Evolutionary conservation across 2,888 invertebrate genomes (phyloP).

Genomic region (Protophormia terraenovae): DNA sequence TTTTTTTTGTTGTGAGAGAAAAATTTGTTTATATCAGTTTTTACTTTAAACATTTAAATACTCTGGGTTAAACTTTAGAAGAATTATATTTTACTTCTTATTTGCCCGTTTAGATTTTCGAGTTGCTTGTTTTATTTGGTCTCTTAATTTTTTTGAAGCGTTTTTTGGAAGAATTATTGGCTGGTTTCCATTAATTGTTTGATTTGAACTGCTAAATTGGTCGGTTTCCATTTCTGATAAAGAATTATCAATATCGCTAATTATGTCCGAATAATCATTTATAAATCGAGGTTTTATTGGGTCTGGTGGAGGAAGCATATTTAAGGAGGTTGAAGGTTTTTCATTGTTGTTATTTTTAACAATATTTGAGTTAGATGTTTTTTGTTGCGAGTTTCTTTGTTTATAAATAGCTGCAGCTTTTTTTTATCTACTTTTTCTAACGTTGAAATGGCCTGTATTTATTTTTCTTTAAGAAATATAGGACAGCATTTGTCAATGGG

Average conservation of each 20-base stretch:
- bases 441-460: neutral
- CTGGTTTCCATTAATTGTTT: neutral
- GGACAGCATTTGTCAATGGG: neutral
- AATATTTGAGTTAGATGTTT: too few species aligned
- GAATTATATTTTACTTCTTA: too few species aligned
- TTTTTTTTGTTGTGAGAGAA: too few species aligned
- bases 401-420: neutral
- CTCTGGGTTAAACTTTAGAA: too few species aligned
- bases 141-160: neutral
- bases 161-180: constrained; percentile 7
- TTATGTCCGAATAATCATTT: neutral
- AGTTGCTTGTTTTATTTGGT: too few species aligned
- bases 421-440: neutral
- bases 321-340: neutral
- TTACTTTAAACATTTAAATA: too few species aligned
- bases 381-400: neutral
- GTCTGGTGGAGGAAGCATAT: neutral
- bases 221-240: too few species aligned
- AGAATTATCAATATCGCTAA: neutral
- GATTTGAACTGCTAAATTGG: neutral
- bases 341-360: neutral
- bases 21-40: too few species aligned
- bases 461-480: neutral
- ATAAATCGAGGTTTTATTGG: neutral
- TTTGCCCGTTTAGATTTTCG: too few species aligned